Percentiles rank a stretch among this genome's conserved stretches.
phyloP scores from a whole-genome alignment of 2,113 vertebrate genomes.

The Halichoerus grypus region DNA sequence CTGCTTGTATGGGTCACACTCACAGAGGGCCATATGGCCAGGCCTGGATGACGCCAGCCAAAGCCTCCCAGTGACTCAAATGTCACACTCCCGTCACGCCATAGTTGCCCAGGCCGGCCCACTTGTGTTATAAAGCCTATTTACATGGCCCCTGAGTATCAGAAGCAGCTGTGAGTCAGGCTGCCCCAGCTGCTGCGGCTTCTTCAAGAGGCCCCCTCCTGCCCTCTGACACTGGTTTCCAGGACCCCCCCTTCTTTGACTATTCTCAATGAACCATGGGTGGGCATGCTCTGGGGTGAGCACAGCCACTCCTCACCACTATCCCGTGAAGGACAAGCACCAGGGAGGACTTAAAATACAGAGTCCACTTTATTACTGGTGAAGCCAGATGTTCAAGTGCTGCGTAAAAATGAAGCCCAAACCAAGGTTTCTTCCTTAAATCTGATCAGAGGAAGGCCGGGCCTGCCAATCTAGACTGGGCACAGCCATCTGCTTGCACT shows the following conservation, averaged over 20 bases:
- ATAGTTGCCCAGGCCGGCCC: neutral
- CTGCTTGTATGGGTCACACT: neutral
- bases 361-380: neutral
- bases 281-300: neutral
- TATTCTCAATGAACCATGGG: neutral
- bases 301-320: neutral
- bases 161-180: neutral
- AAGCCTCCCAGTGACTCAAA: neutral
- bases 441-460: neutral
- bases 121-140: neutral
- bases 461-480: neutral
- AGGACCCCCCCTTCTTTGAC: neutral
- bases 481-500: fast-evolving
- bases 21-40: neutral
- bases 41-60: neutral
- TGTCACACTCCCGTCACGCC: neutral
- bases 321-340: neutral
- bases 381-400: neutral
- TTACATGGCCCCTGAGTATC: neutral
- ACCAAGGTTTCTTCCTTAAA: neutral
- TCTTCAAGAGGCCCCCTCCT: neutral
- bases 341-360: neutral
- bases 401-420: neutral
- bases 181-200: neutral
- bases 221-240: neutral